Percentiles rank a stretch among this genome's conserved stretches.
phyloP scores from a whole-genome alignment of 2,113 vertebrate species.

The Pluvialis apricaria region DNA sequence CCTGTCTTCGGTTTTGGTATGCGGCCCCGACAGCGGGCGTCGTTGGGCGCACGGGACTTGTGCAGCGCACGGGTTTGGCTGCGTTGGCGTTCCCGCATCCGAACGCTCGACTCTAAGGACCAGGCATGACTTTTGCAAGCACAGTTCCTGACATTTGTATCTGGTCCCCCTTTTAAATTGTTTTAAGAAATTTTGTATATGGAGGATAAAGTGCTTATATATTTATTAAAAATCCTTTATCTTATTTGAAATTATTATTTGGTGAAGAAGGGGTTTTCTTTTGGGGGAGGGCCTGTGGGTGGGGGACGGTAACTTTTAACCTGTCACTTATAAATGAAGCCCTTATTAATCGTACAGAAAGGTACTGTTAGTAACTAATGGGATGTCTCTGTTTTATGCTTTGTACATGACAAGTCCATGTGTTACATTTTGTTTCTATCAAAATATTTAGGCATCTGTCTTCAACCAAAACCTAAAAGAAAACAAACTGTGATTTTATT shows the following conservation, averaged over 20 bases:
- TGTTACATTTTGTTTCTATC: conserved; percentile 73
- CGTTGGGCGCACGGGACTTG: not conserved
- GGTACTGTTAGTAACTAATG: conserved; percentile 70
- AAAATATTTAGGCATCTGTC: conserved; percentile 75
- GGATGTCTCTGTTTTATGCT: conserved; percentile 74
- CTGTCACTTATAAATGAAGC: conserved; percentile 53
- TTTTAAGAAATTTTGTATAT: conserved; percentile 82
- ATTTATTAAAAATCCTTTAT: conserved; percentile 85
- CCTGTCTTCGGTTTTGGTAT: not conserved
- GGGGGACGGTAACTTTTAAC: conserved; percentile 54
- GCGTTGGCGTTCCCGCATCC: not conserved
- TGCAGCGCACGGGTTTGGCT: not conserved
- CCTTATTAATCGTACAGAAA: conserved; percentile 66
- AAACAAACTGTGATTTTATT: conserved; percentile 80
- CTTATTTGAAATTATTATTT: conserved; percentile 82
- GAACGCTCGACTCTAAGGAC: conserved; percentile 37
- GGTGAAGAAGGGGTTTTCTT: conserved; percentile 71
- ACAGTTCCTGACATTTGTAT: conserved; percentile 71
- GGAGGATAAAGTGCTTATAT: conserved; percentile 83
- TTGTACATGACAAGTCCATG: conserved; percentile 71
- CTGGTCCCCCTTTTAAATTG: conserved; percentile 75
- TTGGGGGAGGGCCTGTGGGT: conserved; percentile 56
- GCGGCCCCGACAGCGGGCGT: not conserved
- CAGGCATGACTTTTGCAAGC: conserved; percentile 69
- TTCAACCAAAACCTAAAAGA: conserved; percentile 77